These are phyloP conservation scores for Metalampra italica DNA, from an alignment of 2,888 invertebrate genomes.

Conservation along the genomic window DNA sequence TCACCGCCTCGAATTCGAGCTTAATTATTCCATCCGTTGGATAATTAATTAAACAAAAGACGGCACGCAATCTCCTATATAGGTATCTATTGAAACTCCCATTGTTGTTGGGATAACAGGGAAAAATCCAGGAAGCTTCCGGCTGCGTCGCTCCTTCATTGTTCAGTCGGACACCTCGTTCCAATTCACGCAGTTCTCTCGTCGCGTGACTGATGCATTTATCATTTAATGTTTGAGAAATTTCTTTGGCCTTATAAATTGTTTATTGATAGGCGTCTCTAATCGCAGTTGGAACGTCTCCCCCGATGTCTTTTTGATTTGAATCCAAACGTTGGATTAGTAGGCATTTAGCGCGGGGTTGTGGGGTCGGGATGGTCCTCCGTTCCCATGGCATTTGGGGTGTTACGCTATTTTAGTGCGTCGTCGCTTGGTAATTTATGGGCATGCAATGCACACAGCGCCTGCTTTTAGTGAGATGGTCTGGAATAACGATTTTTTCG, in stretches of 20 bases:
- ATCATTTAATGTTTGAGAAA: conserved; percentile 53
- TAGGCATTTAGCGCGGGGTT: conserved; percentile 62
- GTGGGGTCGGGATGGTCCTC: conserved; percentile 39
- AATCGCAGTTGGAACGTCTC: conserved; percentile 54
- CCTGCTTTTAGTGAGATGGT: conserved; percentile 65
- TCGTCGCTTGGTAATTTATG: conserved; percentile 71
- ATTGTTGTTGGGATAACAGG: conserved; percentile 65
- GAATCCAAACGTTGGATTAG: conserved; percentile 61
- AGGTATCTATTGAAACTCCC: conserved; percentile 53
- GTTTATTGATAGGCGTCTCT: conserved; percentile 69
- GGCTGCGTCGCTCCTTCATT: conserved; percentile 46
- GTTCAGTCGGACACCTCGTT: conserved; percentile 47
- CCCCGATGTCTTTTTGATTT: conserved; percentile 71
- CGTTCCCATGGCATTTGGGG: conserved; percentile 72
- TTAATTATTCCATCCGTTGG: conserved; percentile 67
- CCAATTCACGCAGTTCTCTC: conserved; percentile 58
- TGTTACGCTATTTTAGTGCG: conserved; percentile 75
- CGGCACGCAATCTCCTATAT: conserved; percentile 46
- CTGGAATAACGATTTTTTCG: conserved; percentile 59
- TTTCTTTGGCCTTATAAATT: conserved; percentile 59
- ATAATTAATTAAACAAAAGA: conserved; percentile 74
- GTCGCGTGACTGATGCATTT: conserved; percentile 63
- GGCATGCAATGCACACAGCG: conserved; percentile 56
- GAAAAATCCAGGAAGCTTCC: conserved; percentile 67
- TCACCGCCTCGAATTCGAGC: conserved; percentile 55